These are phyloP conservation scores for Andrena cerasifolii DNA, from an alignment of 1,140 invertebrate genomes.

Conservation along the genomic window DNA sequence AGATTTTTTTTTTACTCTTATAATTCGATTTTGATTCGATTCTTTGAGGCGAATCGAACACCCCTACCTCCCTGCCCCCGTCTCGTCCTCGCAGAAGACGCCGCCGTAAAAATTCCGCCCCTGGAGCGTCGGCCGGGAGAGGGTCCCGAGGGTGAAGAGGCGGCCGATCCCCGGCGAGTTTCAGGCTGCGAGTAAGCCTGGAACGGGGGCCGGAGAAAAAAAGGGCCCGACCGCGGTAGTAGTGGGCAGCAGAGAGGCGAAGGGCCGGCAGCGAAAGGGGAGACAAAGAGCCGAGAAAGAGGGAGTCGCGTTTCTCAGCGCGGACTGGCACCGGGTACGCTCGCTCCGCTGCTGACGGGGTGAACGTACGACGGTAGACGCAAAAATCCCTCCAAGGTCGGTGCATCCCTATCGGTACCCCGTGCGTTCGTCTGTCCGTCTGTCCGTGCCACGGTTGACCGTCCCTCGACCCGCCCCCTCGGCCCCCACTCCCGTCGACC, in stretches of 20 bases:
- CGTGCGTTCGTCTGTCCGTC: conserved; percentile 37
- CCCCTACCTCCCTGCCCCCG: background rate
- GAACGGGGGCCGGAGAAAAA: conserved; percentile 35
- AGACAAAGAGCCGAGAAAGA: conserved; percentile 63
- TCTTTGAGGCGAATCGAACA: too few relatives aligned
- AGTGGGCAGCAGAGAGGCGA: conserved; percentile 20
- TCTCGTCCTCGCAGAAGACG: background rate
- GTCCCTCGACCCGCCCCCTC: conserved; percentile 56
- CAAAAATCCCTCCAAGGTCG: conserved; percentile 82
- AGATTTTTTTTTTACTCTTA: too few relatives aligned
- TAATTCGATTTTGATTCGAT: too few relatives aligned
- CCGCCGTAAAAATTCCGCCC: conserved; percentile 36
- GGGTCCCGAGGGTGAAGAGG: conserved; percentile 47
- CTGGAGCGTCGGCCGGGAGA: conserved; percentile 23
- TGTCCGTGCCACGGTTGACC: conserved; percentile 67
- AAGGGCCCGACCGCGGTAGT: conserved; percentile 30
- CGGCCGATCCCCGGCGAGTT: conserved; percentile 33
- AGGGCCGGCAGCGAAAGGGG: conserved; percentile 47
- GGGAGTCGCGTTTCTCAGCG: conserved; percentile 58
- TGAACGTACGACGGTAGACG: conserved; percentile 81
- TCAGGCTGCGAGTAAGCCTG: conserved; percentile 29
- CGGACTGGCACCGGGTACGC: conserved; percentile 25
- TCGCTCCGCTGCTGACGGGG: conserved; percentile 70
- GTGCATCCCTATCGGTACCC: conserved; percentile 77
- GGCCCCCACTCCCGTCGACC: conserved; percentile 39